phyloP scores from a whole-genome alignment of 2,888 invertebrate genomes.

The Beris morrisii region DNA sequence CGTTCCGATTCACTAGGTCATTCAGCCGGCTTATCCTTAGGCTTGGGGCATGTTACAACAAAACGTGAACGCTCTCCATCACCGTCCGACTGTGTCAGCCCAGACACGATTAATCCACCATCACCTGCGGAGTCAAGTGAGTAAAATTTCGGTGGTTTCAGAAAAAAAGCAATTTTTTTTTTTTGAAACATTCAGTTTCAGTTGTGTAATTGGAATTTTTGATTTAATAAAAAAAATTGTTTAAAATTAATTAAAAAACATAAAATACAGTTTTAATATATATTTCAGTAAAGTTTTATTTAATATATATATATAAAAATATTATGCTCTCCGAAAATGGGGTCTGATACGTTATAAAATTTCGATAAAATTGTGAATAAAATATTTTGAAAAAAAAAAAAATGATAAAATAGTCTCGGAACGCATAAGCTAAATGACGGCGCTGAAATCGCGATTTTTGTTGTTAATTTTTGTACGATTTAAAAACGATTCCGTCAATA shows the following conservation, averaged over 20 bases:
- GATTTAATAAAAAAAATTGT: constrained; percentile 1
- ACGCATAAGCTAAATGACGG: constrained; percentile 26
- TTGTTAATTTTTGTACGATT: neutral
- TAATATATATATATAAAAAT: too few relatives aligned
- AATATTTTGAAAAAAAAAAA: constrained; percentile 7
- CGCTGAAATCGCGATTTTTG: constrained; percentile 33
- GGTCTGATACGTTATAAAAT: neutral
- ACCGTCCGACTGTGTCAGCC: constrained; percentile 86
- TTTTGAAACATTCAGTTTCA: neutral
- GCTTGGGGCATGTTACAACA: constrained; percentile 67
- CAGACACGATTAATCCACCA: constrained; percentile 85
- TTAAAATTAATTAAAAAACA: constrained; percentile 1
- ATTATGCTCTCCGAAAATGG: too few relatives aligned
- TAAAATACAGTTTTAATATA: too few relatives aligned
- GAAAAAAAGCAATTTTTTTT: neutral
- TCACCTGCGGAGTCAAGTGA: constrained; percentile 89
- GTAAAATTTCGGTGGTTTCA: constrained; percentile 51
- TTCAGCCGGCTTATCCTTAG: constrained; percentile 62
- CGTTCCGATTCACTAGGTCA: constrained; percentile 58
- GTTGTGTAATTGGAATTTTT: constrained; percentile 9
- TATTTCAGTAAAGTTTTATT: too few relatives aligned
- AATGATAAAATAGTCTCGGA: constrained; percentile 1
- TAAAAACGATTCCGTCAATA: neutral
- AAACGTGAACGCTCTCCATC: constrained; percentile 86
- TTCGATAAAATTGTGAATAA: neutral